Evolutionary conservation across 2,888 invertebrate genomes (phyloP).

Genomic region (Platycnemis pennipes): DNA sequence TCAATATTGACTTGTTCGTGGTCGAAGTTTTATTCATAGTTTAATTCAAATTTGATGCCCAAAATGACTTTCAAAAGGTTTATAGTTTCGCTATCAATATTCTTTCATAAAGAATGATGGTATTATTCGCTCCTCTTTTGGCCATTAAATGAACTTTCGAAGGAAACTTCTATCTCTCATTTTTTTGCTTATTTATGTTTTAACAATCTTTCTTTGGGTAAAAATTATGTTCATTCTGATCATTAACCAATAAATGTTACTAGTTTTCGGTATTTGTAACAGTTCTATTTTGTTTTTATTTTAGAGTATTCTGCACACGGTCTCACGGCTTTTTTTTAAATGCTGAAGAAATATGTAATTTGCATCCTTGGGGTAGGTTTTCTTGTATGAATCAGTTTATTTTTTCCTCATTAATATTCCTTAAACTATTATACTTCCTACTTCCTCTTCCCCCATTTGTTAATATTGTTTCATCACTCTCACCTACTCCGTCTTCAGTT

Average conservation of each 20-base stretch:
- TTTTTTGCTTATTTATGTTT: neutral
- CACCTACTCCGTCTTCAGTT: neutral
- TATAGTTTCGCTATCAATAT: neutral
- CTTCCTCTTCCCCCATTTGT: neutral
- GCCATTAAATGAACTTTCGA: conserved; percentile 56
- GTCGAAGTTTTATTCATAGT: neutral
- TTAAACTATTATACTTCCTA: neutral
- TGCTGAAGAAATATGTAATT: neutral
- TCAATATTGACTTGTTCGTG: conserved; percentile 5
- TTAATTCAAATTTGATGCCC: neutral
- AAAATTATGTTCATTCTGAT: neutral
- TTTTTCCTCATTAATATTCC: neutral
- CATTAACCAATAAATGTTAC: neutral
- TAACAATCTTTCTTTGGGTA: neutral
- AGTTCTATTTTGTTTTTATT: neutral
- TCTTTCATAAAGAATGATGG: neutral
- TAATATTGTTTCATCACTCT: neutral
- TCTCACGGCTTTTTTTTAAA: neutral
- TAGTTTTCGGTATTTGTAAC: neutral
- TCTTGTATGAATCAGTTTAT: neutral
- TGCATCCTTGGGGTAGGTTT: neutral
- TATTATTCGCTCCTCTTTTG: neutral
- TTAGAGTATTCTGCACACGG: neutral
- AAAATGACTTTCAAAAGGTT: neutral
- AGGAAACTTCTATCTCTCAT: conserved; percentile 59